Conservation (phyloP, 2,888 invertebrate genomes). For the Megalurothrips usitatus region DNA sequence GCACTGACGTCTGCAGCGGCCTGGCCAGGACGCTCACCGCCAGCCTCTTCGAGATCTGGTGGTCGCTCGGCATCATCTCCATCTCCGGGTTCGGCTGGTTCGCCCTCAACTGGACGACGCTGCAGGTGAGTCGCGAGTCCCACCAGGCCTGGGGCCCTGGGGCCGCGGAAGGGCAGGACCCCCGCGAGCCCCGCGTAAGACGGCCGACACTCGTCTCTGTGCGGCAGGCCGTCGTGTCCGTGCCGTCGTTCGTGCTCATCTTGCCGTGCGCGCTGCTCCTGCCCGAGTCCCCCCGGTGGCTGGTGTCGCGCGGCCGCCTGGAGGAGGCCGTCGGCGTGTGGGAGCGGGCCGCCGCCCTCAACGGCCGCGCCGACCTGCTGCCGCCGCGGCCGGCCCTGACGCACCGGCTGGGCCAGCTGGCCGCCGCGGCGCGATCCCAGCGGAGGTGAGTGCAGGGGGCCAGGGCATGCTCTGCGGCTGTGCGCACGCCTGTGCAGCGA, state of each 20-base stretch:
- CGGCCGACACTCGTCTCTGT: not conserved
- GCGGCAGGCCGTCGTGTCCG: not conserved
- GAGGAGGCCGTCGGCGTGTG: not conserved
- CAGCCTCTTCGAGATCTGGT: slow-evolving; percentile 2
- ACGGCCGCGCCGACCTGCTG: not conserved
- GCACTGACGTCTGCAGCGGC: not conserved
- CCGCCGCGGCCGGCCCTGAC: not conserved
- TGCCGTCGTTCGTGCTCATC: slow-evolving; percentile 3
- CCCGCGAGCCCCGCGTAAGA: no score
- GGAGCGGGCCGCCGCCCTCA: not conserved
- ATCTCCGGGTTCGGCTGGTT: not conserved
- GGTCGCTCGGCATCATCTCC: slow-evolving; percentile 1
- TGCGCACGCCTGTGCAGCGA: no score
- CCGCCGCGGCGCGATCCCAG: not conserved
- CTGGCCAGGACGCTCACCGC: not conserved
- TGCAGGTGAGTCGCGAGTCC: not conserved
- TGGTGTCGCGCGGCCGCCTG: slow-evolving; percentile 14
- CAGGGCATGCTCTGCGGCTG: no score
- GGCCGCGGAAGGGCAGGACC: no score
- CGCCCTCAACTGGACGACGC: slow-evolving; percentile 13
- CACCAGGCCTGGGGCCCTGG: no score
- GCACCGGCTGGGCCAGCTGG: not conserved
- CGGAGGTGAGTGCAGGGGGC: slow-evolving; percentile 3
- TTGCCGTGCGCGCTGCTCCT: slow-evolving; percentile 17
- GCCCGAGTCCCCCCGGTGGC: slow-evolving; percentile 12